These are phyloP conservation scores for Metaphire vulgaris DNA, from an alignment of 1,140 invertebrate genomes.

Conservation along the genomic window DNA sequence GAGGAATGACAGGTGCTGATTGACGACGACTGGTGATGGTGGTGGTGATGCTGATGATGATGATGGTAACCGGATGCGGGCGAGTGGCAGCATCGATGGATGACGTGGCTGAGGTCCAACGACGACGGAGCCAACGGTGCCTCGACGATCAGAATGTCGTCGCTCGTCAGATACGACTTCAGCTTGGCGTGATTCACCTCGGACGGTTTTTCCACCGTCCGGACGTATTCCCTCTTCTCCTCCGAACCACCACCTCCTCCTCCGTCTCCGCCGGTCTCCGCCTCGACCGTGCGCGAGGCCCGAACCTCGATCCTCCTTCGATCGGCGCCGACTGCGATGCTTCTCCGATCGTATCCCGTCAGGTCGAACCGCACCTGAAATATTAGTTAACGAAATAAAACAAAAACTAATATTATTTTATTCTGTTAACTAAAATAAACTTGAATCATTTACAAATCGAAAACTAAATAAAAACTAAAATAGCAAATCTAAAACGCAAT, in stretches of 20 bases:
- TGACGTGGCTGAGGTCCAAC: slow-evolving; percentile 7
- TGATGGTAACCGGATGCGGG: neutral
- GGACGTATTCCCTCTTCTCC: slow-evolving; percentile 6
- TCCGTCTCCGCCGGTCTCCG: neutral
- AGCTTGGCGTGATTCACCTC: slow-evolving; percentile 19
- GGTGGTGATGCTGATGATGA: slow-evolving; percentile 20
- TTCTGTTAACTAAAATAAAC: no score
- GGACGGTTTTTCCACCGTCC: slow-evolving; percentile 17
- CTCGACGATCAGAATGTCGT: slow-evolving; percentile 21
- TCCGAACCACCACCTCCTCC: no score
- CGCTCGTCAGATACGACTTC: slow-evolving; percentile 19
- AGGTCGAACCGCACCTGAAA: slow-evolving; percentile 29
- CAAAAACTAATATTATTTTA: no score
- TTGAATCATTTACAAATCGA: no score
- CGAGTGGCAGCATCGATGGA: slow-evolving; percentile 9
- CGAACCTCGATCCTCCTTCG: slow-evolving; percentile 20
- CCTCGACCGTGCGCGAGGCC: slow-evolving; percentile 1
- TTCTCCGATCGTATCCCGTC: slow-evolving; percentile 8
- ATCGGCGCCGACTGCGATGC: slow-evolving; percentile 16
- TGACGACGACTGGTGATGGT: no score
- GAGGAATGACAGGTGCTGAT: neutral
- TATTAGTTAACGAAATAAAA: no score
- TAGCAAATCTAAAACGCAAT: no score
- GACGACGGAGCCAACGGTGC: slow-evolving; percentile 9
- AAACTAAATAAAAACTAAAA: no score